phyloP scores from a whole-genome alignment of 2,888 invertebrate species.

The Leptura quadrifasciata region DNA sequence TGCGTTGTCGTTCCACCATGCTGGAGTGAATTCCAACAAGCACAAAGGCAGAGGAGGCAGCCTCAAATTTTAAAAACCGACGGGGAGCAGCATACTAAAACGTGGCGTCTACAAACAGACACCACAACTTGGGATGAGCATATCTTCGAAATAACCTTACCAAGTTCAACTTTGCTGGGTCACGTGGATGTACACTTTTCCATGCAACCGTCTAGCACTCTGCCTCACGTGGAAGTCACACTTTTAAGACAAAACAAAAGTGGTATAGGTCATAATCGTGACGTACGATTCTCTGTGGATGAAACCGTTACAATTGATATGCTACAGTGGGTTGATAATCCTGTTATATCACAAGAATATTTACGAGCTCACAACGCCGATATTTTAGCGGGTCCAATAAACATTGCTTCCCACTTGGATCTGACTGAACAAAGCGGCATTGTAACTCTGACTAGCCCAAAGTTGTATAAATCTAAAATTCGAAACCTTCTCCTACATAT shows the following conservation, averaged over 20 bases:
- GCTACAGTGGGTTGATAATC: constrained; percentile 78
- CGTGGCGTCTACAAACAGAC: constrained; percentile 92
- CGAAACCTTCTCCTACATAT: constrained; percentile 87
- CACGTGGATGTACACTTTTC: constrained; percentile 93
- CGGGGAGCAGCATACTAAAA: constrained; percentile 83
- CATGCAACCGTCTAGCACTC: constrained; percentile 84
- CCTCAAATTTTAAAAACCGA: constrained; percentile 87
- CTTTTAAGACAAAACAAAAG: constrained; percentile 80
- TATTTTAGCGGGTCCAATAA: constrained; percentile 91
- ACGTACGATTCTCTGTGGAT: constrained; percentile 73
- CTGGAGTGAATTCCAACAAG: constrained; percentile 95
- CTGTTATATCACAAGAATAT: constrained; percentile 87
- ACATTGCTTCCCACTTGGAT: constrained; percentile 88
- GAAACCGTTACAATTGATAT: constrained; percentile 74
- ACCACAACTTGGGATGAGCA: constrained; percentile 95
- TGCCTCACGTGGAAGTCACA: constrained; percentile 83
- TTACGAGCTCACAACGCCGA: constrained; percentile 92
- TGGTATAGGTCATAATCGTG: constrained; percentile 78
- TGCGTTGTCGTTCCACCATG: constrained; percentile 94
- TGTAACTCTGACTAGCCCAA: constrained; percentile 90
- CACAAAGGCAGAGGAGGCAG: constrained; percentile 91
- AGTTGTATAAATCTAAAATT: constrained; percentile 85
- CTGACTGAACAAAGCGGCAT: constrained; percentile 89
- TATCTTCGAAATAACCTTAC: constrained; percentile 90
- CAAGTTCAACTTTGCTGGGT: constrained; percentile 85